phyloP scores from a whole-genome alignment of 2,888 invertebrate genomes.

The Auanema freiburgensis region DNA sequence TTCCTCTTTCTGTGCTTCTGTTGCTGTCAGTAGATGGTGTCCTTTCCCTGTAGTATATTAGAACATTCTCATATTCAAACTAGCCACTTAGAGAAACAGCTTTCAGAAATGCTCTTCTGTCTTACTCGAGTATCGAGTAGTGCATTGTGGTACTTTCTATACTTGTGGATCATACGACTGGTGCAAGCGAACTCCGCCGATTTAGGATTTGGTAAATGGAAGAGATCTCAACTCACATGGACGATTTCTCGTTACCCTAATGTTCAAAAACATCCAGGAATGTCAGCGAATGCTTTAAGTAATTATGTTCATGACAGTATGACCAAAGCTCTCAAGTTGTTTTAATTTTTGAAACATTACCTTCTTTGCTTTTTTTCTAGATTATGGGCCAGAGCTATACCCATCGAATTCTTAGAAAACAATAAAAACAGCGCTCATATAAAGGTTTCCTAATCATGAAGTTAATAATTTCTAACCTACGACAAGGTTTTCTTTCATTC shows the following conservation, averaged over 20 bases:
- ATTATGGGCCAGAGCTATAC: slow-evolving; percentile 10
- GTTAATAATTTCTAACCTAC: background rate
- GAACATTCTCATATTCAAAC: too few relatives aligned
- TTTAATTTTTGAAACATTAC: background rate
- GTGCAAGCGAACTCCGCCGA: too few relatives aligned
- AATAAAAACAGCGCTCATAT: slow-evolving; percentile 14
- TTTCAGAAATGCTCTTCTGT: too few relatives aligned
- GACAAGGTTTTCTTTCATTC: slow-evolving; percentile 42
- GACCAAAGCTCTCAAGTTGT: slow-evolving; percentile 16
- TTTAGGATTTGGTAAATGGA: slow-evolving; percentile 23
- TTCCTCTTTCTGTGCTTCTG: too few relatives aligned
- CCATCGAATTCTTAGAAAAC: background rate
- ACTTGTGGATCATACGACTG: too few relatives aligned
- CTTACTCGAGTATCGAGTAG: too few relatives aligned
- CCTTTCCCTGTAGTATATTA: too few relatives aligned
- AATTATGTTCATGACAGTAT: slow-evolving; percentile 12
- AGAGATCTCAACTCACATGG: slow-evolving; percentile 13
- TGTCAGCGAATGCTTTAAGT: background rate
- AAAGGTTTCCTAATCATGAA: background rate
- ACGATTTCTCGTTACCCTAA: slow-evolving; percentile 18
- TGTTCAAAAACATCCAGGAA: slow-evolving; percentile 10
- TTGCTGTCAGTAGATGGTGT: too few relatives aligned
- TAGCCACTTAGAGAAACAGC: too few relatives aligned
- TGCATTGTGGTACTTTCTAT: too few relatives aligned
- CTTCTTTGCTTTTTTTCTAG: background rate